Evolutionary conservation across 2,797 vertebrate species (phyloP).

Genomic region (Choloepus didactylus): DNA sequence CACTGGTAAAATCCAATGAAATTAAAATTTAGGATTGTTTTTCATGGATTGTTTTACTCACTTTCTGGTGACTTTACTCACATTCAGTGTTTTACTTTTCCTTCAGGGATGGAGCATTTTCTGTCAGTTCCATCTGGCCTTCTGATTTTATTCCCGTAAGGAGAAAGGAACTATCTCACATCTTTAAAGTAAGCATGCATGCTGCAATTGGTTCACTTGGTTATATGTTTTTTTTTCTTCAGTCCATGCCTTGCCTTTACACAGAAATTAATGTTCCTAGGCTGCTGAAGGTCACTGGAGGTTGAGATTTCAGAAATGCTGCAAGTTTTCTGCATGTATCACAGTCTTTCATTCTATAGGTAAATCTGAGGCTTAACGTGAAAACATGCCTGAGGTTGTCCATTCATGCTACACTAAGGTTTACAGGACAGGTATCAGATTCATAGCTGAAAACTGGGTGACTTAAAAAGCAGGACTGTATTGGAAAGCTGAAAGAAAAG

Average conservation of each 20-base stretch:
- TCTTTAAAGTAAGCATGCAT: constrained; percentile 92
- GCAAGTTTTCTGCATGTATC: not conserved
- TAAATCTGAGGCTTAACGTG: not conserved
- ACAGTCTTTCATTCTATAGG: not conserved
- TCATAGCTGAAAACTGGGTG: not conserved
- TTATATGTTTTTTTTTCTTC: not conserved
- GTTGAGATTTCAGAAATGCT: not conserved
- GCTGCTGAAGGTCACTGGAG: not conserved
- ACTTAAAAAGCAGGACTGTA: not conserved
- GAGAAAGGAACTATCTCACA: constrained; percentile 95
- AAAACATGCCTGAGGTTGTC: not conserved
- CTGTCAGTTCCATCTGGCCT: constrained; percentile 95
- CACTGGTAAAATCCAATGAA: too few species aligned
- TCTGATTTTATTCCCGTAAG: constrained; percentile 96
- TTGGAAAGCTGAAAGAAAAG: not conserved
- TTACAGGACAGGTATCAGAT: not conserved
- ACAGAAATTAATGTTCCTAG: not conserved
- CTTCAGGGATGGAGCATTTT: constrained; percentile 95
- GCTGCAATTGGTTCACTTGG: not conserved
- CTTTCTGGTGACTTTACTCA: not conserved
- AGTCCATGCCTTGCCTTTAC: not conserved
- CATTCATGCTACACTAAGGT: not conserved
- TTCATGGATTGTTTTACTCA: not conserved
- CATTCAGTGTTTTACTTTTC: constrained; percentile 71
- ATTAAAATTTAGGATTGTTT: not conserved